phyloP scores from a whole-genome alignment of 2,797 vertebrate species.

The Myotis myotis region DNA sequence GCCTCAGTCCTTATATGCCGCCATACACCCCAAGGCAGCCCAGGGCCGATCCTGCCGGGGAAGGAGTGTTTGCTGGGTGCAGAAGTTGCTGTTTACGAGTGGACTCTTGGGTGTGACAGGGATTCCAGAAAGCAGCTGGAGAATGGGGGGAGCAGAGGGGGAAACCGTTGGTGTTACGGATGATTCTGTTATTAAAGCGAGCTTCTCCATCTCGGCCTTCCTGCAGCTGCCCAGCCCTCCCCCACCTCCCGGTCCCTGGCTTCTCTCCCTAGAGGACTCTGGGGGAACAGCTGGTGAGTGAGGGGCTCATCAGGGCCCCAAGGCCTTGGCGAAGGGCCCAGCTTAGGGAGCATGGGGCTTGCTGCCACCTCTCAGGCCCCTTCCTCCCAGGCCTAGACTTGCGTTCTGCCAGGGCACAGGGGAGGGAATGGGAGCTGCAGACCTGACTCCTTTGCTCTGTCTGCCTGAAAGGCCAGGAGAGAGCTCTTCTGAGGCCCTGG shows the following conservation, averaged over 20 bases:
- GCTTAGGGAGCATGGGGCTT: background rate
- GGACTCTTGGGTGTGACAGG: slow-evolving; percentile 60
- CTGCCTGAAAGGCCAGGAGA: background rate
- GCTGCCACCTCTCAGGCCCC: background rate
- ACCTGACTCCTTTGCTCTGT: background rate
- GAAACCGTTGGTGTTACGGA: background rate
- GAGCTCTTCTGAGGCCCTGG: background rate
- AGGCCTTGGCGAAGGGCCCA: background rate
- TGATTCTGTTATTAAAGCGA: slow-evolving; percentile 50
- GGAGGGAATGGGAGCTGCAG: background rate
- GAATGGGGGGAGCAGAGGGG: background rate
- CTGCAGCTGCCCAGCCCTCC: slow-evolving; percentile 50
- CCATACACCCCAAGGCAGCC: background rate
- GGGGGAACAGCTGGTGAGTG: slow-evolving; percentile 41
- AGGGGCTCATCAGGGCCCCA: background rate
- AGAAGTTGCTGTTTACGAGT: slow-evolving; percentile 62
- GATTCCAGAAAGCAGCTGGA: slow-evolving; percentile 75
- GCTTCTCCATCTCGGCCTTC: slow-evolving; percentile 33
- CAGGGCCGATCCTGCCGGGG: background rate
- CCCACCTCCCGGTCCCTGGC: background rate
- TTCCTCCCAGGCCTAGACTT: background rate
- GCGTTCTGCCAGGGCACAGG: background rate
- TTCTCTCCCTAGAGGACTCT: slow-evolving; percentile 28
- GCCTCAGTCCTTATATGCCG: background rate
- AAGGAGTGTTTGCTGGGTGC: background rate